Evolutionary conservation across 2,888 invertebrate genomes (phyloP), one percentile per base, ranked within the genome.

Genomic region (Julus scanicus): DNA sequence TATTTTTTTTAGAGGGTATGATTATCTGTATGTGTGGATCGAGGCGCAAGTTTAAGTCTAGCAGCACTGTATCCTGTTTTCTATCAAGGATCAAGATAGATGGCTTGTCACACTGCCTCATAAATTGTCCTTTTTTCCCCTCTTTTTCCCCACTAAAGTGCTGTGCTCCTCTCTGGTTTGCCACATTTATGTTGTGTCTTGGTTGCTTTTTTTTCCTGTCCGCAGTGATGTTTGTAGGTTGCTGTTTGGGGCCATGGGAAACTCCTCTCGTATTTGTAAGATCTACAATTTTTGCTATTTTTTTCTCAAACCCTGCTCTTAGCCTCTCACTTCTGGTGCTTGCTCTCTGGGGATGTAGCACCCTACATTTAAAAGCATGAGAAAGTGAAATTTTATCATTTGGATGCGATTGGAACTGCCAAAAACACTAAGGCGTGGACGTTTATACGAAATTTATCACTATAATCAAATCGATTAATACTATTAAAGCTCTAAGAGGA

Each of bases 71-170:
- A 80, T 80, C 80, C 80, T 80, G 80, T 80, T 80, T 80, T 80
- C 80, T 29, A 80, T 80, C 80, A 80, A 80, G 80, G 80, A 80
- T 9, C 80, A 80, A 80, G 80, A 80, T 37, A 80, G 80, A 80
- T 80, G 80, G 80, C 80, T 80, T 80, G 80, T 80, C 80, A 80
- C 80, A 37, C 80, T 80, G 80, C 80, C 80, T 80, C 80, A 80
- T 80, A 80, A 80, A 80, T 80, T 80, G 80, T 80, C 80, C 80
- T 80, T 80, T 80, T 80, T 63, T 63, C 80, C 80, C 80, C 80
- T 80, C 37, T 13, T 80, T 57, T 80, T 80, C 80, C 80, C 80
- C 37, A 80, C 80, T 80, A 39, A 39, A 80, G 80, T 39, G 15
- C 29, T 80, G 37, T 15, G 53, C 53, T 80, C 80, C 37, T 80